Conservation (phyloP, 2,888 invertebrate genomes). For the Deroplatys truncata region DNA sequence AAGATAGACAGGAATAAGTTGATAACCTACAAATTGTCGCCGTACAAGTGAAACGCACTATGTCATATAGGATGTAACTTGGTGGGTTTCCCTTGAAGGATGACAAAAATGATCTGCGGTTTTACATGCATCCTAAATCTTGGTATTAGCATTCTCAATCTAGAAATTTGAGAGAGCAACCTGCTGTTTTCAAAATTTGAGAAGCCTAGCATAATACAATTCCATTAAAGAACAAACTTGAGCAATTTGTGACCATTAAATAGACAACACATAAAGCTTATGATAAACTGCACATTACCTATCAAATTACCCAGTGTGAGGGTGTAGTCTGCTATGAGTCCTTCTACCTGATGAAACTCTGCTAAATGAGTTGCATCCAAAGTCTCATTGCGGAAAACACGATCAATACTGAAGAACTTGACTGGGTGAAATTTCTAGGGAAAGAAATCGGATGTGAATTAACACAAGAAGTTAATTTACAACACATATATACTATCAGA, state of each 20-base stretch:
- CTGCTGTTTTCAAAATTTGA: too few species aligned
- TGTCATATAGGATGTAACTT: too few species aligned
- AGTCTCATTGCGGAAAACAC: conserved; percentile 97
- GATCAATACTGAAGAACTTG: conserved; percentile 97
- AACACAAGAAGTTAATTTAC: background rate
- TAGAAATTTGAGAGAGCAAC: too few species aligned
- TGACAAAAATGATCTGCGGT: too few species aligned
- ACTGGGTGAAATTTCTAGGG: conserved; percentile 68
- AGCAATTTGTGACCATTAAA: background rate
- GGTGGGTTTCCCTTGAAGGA: too few species aligned
- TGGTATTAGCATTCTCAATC: too few species aligned
- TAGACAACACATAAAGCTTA: background rate
- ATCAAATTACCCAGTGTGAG: conserved; percentile 90
- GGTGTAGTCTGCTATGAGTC: conserved; percentile 87
- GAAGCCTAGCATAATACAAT: too few species aligned
- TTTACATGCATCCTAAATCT: too few species aligned
- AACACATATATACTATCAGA: background rate
- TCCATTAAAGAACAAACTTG: background rate
- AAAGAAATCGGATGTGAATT: background rate
- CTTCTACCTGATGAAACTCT: conserved; percentile 98
- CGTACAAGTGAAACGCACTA: too few species aligned
- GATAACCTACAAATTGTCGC: too few species aligned
- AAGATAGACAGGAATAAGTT: too few species aligned
- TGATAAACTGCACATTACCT: conserved; percentile 22
- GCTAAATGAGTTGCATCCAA: conserved; percentile 98